Conservation (phyloP, 1,140 invertebrate genomes). For the Drosophila subpulchrella region DNA sequence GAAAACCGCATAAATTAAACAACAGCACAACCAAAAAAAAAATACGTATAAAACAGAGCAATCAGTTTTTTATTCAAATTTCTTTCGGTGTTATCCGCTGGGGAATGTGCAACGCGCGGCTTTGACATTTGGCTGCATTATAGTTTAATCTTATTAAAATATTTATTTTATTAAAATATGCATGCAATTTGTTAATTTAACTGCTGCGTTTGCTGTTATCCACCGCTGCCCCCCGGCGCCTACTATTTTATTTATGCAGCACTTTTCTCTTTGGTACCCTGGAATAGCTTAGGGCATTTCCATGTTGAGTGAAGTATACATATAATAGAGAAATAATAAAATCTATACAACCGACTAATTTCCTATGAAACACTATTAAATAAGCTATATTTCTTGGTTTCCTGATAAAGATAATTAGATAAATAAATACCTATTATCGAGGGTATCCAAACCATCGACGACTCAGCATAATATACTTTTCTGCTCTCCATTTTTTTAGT, state of each 20-base stretch:
- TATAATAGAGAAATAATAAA: neutral
- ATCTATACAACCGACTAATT: neutral
- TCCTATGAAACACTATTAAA: neutral
- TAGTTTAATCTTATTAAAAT: conserved; percentile 84
- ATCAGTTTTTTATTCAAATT: conserved; percentile 41
- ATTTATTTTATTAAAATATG: conserved; percentile 84
- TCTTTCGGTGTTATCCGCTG: conserved; percentile 51
- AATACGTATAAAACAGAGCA: conserved; percentile 19
- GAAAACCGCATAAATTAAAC: conserved; percentile 83
- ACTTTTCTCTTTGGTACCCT: conserved; percentile 53
- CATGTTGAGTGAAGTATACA: neutral
- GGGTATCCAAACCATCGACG: conserved; percentile 10
- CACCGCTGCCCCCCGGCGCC: conserved; percentile 8
- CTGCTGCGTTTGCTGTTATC: conserved; percentile 66
- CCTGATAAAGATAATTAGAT: neutral
- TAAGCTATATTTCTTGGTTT: too few relatives aligned
- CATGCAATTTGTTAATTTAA: conserved; percentile 84
- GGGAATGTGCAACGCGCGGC: conserved; percentile 52
- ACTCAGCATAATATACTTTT: neutral
- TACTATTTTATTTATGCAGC: conserved; percentile 65
- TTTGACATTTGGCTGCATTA: conserved; percentile 82
- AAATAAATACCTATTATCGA: neutral
- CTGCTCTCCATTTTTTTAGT: conserved; percentile 40
- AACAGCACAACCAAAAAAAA: conserved; percentile 29
- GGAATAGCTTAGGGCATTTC: neutral